These are phyloP conservation scores for Sapayoa aenigma DNA, from an alignment of 2,113 vertebrate species.

Conservation along the genomic window DNA sequence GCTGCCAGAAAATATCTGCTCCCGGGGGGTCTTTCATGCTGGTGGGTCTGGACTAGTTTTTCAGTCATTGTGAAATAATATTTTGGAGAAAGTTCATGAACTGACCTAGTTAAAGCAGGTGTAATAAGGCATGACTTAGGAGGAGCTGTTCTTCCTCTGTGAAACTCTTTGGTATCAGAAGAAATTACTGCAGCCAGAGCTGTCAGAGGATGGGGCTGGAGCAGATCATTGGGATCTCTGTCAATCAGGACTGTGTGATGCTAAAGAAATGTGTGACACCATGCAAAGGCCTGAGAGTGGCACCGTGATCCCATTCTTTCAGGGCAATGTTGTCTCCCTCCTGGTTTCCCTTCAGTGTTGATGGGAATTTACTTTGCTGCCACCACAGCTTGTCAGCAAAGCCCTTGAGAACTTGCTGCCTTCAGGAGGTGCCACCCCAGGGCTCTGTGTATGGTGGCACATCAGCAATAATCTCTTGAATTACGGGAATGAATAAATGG, in stretches of 20 bases:
- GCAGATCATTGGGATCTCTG: not conserved
- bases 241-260: not conserved
- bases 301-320: not conserved
- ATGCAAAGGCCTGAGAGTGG: not conserved
- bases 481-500: not conserved
- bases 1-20: not conserved
- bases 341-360: fast-evolving
- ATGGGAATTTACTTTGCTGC: not conserved
- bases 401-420: not conserved
- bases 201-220: not conserved
- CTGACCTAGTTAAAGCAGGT: not conserved
- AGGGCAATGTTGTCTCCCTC: not conserved
- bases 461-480: not conserved
- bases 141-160: not conserved
- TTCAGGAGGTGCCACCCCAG: not conserved
- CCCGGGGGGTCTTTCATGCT: not conserved
- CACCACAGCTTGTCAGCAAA: not conserved
- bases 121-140: not conserved
- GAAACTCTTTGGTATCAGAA: not conserved
- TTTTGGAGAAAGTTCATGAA: not conserved
- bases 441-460: not conserved
- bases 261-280: not conserved
- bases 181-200: not conserved
- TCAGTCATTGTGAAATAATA: not conserved
- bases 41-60: conserved; percentile 2